Evolutionary conservation across 2,113 vertebrate genomes (phyloP), one percentile per base, ranked within the genome.

Genomic region (Podarcis cretensis): DNA sequence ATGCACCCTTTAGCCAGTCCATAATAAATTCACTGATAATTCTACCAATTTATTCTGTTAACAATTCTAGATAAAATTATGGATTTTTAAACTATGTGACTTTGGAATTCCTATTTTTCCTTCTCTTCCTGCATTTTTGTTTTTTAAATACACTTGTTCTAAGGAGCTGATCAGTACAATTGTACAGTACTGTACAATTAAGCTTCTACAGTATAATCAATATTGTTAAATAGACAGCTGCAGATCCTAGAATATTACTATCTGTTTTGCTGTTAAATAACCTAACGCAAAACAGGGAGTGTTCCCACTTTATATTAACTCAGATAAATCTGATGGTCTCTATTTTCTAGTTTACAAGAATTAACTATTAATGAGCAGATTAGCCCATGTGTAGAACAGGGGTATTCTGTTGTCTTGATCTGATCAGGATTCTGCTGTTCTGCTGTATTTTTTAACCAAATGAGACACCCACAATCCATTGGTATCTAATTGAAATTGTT

Each of bases 401-500:
- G 63, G 59, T 13, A 81, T 7, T 59, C 5, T n/a, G 83, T 57
- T 5, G 43, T 30, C 8, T 10, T 1, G n/a, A 65, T 30, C n/a
- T n/a, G 79, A 2, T 82, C 37, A 78, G 23, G 20, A 59, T 0
- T 0, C 12, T 84, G 27, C 43, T 2, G 83, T 88, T 90, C 76
- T 21, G 21, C 63, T 16, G 35, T n/a, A 2, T 63, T 68, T 84
- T 85, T 89, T 40, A 87, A 84, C 2, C 69, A 74, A 18, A 12
- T 37, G 85, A 95, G 92, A 79, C 87, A 90, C 74, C 81, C 89
- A 94, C 92, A 92, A 94, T 94, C 89, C 92, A 92, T 0, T 0
- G 43, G 84, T 65, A 89, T 83, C 91, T 92, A 57, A 94, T 95
- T 94, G 40, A 94, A 93, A 90, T 89, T 83, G 90, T 59, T 93